These are phyloP conservation scores for Phyto melanocephala DNA, from an alignment of 2,888 invertebrate genomes.

Conservation along the genomic window DNA sequence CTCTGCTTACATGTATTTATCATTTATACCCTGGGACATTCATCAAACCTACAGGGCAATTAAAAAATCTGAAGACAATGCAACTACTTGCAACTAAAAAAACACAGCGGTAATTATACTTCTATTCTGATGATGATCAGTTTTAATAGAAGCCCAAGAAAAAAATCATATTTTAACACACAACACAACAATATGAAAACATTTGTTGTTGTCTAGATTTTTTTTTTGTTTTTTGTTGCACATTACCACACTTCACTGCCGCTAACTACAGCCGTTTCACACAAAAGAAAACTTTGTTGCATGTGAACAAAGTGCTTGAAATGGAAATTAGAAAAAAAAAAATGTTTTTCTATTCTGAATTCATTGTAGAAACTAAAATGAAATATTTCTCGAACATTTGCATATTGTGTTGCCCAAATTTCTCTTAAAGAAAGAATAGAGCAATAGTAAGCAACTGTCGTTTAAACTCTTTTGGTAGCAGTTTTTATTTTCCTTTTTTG, in stretches of 20 bases:
- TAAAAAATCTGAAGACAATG: slow-evolving; percentile 22
- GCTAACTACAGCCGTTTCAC: slow-evolving; percentile 19
- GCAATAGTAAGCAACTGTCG: too few relatives aligned
- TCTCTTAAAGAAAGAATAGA: not conserved
- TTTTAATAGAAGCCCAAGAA: not conserved
- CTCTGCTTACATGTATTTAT: too few relatives aligned
- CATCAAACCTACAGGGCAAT: not conserved
- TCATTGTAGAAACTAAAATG: not conserved
- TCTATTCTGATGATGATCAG: slow-evolving; percentile 10
- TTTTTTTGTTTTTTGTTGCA: not conserved
- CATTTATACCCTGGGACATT: too few relatives aligned
- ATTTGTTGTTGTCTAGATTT: slow-evolving; percentile 3
- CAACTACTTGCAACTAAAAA: slow-evolving; percentile 13
- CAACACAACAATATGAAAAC: slow-evolving; percentile 23
- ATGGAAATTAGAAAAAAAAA: slow-evolving; percentile 30
- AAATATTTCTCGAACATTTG: not conserved
- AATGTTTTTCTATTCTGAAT: not conserved
- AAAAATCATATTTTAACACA: not conserved
- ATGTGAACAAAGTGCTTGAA: slow-evolving; percentile 46
- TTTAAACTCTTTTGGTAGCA: not conserved
- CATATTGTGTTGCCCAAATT: slow-evolving; percentile 3
- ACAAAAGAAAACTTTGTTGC: slow-evolving; percentile 38
- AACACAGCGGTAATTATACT: not conserved
- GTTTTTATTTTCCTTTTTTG: slow-evolving; percentile 15
- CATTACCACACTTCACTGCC: slow-evolving; percentile 4